Base-by-base conservation (phyloP, 2,888 invertebrate genomes). In the Tenthredo notha region DNA sequence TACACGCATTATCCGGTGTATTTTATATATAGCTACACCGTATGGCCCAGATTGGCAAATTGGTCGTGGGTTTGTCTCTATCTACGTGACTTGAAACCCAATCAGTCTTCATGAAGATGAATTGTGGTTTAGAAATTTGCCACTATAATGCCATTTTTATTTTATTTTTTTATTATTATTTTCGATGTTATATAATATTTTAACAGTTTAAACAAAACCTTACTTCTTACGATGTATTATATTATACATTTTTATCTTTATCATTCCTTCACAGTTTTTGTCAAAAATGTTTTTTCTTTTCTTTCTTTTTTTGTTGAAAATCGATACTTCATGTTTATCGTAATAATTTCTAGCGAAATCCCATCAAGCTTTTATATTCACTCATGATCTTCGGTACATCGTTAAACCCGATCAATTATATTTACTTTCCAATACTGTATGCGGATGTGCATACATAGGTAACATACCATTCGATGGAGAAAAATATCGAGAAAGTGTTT, bases 31-130 rank as follows among this genome's bases (percentile, higher is more conserved):
- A 40, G 80, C 74, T 80, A 84, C 84, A 86, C 89, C 88, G 87
- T 85, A n/a, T 88, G 88, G 87, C 88, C 87, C 87, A 89, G 87
- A 88, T 90, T 86, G 86, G 88, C 88, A 82, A 90, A 90, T 89
- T 88, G 88, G 50, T 84, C 87, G 90, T 90, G 89, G 89, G 90
- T 87, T 88, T 85, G 86, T 86, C 86, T 85, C 70, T 47, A 40
- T 61, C 7, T 84, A 84, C 84, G 84, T 75, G 84, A 18, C 75
- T 18, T 58, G 84, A 84, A 84, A 47, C 25, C 10, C 74, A 58
- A 84, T 84, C n/a, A 58, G 50, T 84, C 75, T 84, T 84, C 43
- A 80, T 61, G 61, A 80, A 80, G 80, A 80, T 80, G 65, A 80
- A 80, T 80, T 65, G 80, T 33, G 33, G 65, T 40, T 61, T 80